Conservation (phyloP, 1,140 invertebrate species). For the Oryctes rhinoceros region DNA sequence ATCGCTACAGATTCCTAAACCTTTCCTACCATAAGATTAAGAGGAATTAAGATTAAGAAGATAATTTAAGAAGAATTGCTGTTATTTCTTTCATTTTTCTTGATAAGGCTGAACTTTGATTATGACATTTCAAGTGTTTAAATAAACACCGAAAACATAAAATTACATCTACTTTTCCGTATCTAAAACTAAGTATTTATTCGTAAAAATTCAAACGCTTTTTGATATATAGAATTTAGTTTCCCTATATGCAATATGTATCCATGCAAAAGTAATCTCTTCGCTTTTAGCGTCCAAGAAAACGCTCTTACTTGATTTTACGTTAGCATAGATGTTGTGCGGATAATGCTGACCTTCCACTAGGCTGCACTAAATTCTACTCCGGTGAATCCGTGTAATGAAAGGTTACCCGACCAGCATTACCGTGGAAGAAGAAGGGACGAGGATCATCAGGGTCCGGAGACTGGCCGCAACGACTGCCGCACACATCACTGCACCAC, state of each 20-base stretch:
- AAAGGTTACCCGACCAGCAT: slow-evolving; percentile 13
- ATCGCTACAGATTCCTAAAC: no score
- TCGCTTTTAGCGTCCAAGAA: not conserved
- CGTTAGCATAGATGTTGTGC: not conserved
- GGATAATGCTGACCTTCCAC: slow-evolving; percentile 11
- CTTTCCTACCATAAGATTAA: no score
- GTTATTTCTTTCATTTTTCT: no score
- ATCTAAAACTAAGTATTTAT: no score
- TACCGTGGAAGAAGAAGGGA: not conserved
- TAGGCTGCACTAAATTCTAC: slow-evolving; percentile 19
- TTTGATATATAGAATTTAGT: not conserved
- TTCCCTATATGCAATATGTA: not conserved
- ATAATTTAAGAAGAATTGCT: no score
- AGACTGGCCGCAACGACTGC: slow-evolving; percentile 27
- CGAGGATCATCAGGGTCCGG: not conserved
- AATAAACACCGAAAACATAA: no score
- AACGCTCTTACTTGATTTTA: slow-evolving; percentile 31
- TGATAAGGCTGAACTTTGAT: no score
- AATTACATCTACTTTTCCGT: no score
- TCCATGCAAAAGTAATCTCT: slow-evolving; percentile 25
- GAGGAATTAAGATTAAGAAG: no score
- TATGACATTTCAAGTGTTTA: no score
- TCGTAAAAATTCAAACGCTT: no score
- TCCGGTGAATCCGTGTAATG: slow-evolving; percentile 32
- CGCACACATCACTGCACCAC: slow-evolving; percentile 30